Conservation (phyloP, 2,888 invertebrate genomes). For the Pheosia gnoma region DNA sequence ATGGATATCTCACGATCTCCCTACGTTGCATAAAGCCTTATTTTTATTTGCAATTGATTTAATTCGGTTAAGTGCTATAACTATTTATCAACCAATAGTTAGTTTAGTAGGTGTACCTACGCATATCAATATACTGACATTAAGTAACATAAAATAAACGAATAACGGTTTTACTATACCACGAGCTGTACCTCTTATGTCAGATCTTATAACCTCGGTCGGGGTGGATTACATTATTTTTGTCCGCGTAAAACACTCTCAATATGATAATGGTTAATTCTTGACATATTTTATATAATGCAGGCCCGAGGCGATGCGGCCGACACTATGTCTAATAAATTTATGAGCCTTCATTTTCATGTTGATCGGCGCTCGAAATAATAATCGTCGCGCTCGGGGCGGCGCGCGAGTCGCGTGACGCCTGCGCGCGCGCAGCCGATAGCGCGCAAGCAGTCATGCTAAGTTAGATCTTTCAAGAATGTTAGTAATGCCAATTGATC, state of each 20-base stretch:
- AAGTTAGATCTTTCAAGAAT: not conserved
- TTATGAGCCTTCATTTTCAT: conserved; percentile 82
- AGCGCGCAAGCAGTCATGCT: not conserved
- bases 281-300: conserved; percentile 83
- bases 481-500: not conserved
- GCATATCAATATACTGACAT: too few species aligned
- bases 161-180: too few species aligned
- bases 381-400: conserved; percentile 80
- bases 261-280: conserved; percentile 81
- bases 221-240: conserved; percentile 48
- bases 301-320: conserved; percentile 72
- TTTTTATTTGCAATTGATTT: too few species aligned
- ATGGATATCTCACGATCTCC: too few species aligned
- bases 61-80: too few species aligned
- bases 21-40: too few species aligned
- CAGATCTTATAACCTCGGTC: not conserved
- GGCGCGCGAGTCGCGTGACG: conserved; percentile 62
- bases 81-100: too few species aligned
- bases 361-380: conserved; percentile 82
- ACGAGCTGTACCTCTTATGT: not conserved
- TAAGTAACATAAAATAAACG: too few species aligned
- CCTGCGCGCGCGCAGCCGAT: conserved; percentile 32
- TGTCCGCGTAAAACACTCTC: conserved; percentile 67
- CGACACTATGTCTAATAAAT: conserved; percentile 84
- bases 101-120: too few species aligned